Percentiles rank a stretch among this genome's conserved stretches.
These are phyloP conservation scores for Proterorhinus semilunaris DNA, from an alignment of 2,113 vertebrate species.

Conservation along the genomic window DNA sequence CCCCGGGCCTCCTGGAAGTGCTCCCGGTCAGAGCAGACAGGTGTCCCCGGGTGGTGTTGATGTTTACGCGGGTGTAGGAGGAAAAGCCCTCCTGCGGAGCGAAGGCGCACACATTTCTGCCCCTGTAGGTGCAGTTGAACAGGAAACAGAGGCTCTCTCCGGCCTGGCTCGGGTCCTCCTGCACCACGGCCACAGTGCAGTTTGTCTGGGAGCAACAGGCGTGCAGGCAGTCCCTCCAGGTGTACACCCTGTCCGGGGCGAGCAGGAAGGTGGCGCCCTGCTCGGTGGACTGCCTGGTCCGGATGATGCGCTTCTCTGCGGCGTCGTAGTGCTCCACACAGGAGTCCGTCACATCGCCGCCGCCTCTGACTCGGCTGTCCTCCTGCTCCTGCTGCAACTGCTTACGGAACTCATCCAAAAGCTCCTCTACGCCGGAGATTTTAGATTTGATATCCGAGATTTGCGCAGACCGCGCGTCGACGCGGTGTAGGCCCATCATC, in stretches of 20 bases:
- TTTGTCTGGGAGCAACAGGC: constrained; percentile 86
- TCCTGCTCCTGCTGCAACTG: constrained; percentile 84
- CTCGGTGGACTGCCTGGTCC: constrained; percentile 87
- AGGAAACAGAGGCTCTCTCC: constrained; percentile 83
- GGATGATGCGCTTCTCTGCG: constrained; percentile 85
- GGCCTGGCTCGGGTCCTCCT: constrained; percentile 68
- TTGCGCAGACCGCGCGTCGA: constrained; percentile 50
- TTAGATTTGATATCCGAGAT: constrained; percentile 78
- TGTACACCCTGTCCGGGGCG: constrained; percentile 77
- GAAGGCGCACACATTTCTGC: constrained; percentile 84
- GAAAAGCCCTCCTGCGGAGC: constrained; percentile 84
- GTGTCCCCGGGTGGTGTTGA: constrained; percentile 55
- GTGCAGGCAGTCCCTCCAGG: constrained; percentile 85
- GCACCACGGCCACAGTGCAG: constrained; percentile 88
- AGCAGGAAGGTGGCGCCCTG: constrained; percentile 87
- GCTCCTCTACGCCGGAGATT: constrained; percentile 84
- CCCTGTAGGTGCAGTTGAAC: constrained; percentile 86
- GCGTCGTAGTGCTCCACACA: constrained; percentile 68
- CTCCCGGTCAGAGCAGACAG: background rate
- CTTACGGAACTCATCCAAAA: constrained; percentile 87
- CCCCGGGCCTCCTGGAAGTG: constrained; percentile 30
- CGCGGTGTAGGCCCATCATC: background rate
- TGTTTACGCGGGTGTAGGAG: constrained; percentile 76
- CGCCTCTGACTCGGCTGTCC: constrained; percentile 20
- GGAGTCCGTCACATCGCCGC: constrained; percentile 49